phyloP scores from a whole-genome alignment of 2,888 invertebrate genomes.

The Tachina grossa region DNA sequence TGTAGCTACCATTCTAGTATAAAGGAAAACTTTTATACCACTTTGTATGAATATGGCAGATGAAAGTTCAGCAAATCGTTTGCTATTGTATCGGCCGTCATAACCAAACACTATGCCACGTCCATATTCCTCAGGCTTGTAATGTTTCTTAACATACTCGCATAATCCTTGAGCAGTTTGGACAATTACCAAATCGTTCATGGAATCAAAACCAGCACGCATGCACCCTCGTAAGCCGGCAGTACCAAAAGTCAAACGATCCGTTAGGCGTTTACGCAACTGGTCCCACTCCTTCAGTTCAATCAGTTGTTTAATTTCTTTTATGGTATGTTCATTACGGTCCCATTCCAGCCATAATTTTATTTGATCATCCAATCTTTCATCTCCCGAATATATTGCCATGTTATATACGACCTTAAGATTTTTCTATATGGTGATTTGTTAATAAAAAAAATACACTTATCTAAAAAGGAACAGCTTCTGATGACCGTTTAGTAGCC shows the following conservation, averaged over 20 bases:
- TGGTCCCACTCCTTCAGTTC: slow-evolving; percentile 83
- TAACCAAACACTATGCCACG: slow-evolving; percentile 94
- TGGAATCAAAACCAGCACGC: slow-evolving; percentile 95
- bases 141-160: slow-evolving; percentile 87
- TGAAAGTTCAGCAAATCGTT: slow-evolving; percentile 90
- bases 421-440: slow-evolving; percentile 3
- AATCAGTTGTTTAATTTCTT: slow-evolving; percentile 86
- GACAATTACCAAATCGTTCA: slow-evolving; percentile 98
- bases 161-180: slow-evolving; percentile 96
- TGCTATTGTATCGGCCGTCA: slow-evolving; percentile 96
- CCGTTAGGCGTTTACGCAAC: slow-evolving; percentile 86
- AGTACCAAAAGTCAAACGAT: slow-evolving; percentile 93
- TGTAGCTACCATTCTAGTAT: slow-evolving; percentile 92
- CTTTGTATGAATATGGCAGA: slow-evolving; percentile 91
- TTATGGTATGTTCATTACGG: slow-evolving; percentile 86
- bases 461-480: slow-evolving; percentile 58
- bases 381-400: slow-evolving; percentile 73
- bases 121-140: slow-evolving; percentile 84
- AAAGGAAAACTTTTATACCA: slow-evolving; percentile 91
- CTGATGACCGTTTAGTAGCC: slow-evolving; percentile 2
- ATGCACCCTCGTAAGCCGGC: slow-evolving; percentile 96
- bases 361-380: slow-evolving; percentile 86
- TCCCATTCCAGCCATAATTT: slow-evolving; percentile 90
- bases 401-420: slow-evolving; percentile 1
- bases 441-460: slow-evolving; percentile 7